Evolutionary conservation across 2,797 vertebrate genomes (phyloP).

Genomic region (Enteromius viviparus): DNA sequence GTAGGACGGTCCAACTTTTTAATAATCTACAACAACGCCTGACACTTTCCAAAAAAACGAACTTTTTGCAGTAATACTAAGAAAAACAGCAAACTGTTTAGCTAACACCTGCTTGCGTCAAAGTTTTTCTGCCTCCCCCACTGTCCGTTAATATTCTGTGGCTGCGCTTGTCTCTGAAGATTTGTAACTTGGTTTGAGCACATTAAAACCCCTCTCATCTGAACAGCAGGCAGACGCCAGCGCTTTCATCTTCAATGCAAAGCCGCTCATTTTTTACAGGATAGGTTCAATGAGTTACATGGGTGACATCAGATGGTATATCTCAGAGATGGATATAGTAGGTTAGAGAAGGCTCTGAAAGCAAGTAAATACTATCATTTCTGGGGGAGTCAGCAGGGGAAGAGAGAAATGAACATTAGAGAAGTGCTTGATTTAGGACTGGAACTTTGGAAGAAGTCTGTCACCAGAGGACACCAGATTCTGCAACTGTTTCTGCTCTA

Average conservation of each 20-base stretch:
- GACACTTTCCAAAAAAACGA: neutral
- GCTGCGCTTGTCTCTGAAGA: constrained; percentile 68
- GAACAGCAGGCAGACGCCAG: constrained; percentile 42
- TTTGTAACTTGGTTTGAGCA: constrained; percentile 78
- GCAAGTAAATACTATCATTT: constrained; percentile 58
- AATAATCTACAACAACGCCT: neutral
- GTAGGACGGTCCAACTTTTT: neutral
- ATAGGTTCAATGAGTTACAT: constrained; percentile 74
- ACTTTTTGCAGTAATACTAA: constrained; percentile 1
- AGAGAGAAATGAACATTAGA: constrained; percentile 51
- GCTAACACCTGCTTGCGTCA: constrained; percentile 13
- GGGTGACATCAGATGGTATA: constrained; percentile 72
- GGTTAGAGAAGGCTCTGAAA: constrained; percentile 50
- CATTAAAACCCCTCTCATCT: constrained; percentile 72
- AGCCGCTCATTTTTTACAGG: constrained; percentile 71
- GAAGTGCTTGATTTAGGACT: constrained; percentile 40
- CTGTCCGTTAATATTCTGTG: constrained; percentile 56
- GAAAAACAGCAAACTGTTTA: neutral
- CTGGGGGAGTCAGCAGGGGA: constrained; percentile 50
- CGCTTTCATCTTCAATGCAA: constrained; percentile 59
- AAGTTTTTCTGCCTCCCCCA: constrained; percentile 51
- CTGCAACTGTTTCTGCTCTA: neutral
- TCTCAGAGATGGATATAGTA: constrained; percentile 70
- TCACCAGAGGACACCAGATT: constrained; percentile 2
- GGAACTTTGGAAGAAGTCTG: constrained; percentile 14